Evolutionary conservation across 2,888 invertebrate species (phyloP), one percentile per base, ranked within the genome.

Genomic region (Heliconius ethilla): DNA sequence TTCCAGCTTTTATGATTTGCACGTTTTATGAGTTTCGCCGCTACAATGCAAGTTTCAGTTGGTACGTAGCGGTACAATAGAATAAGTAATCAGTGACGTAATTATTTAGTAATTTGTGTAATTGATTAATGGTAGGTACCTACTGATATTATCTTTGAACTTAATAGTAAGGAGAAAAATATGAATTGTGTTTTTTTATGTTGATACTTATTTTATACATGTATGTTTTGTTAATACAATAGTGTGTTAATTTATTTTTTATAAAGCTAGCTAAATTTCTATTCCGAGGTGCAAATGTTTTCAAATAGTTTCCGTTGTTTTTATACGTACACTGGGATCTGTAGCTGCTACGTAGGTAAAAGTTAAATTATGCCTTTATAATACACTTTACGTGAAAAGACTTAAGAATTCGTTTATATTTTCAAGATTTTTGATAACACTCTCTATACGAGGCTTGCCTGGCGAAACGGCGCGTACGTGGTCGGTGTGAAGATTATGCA

Each of bases 1-100:
- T 91, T 90, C 86, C 84, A 83, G 83, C 86, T 85, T 88, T 89
- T 88, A 89, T 86, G 87, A 85, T 89, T 88, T 87, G 86, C 86
- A 86, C 88, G 86, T 86, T 90, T 90, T 90, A 90, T 87, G 89
- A 89, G 86, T 87, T 89, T 84, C 85, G 84, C 86, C 81, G 85
- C 85, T 85, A 84, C 87, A 87, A 84, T 89, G 89, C 89, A 88
- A 86, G 84, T 83, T 82, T 82, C 77, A 83, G 79, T 85, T 85
- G 84, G 85, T 84, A 84, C 83, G 83, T 82, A 81, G 78, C 81
- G 82, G 83, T 82, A 84, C 82, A 81, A 79, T 78, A 76, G 77
- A 65, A 80, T 74, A 74, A 70, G 62, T 79, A 78, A 78, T 76
- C 51, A 75, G 70, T 77, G n/a, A n/a, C 27, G 59, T 78, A 45